Evolutionary conservation across 1,140 invertebrate species (phyloP).

Genomic region (Leptinotarsa defecta): DNA sequence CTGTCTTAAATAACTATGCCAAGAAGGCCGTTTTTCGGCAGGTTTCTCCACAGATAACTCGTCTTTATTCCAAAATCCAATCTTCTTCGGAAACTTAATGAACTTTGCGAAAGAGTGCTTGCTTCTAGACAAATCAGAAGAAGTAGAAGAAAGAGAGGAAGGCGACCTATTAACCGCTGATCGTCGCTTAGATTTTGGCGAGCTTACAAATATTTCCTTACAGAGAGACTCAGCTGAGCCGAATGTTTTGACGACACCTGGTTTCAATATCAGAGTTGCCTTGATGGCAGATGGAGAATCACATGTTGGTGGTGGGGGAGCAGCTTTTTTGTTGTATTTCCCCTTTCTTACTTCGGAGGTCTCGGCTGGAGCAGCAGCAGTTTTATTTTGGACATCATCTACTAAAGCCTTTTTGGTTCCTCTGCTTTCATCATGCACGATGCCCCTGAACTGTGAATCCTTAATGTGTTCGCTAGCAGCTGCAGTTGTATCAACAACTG

Average conservation of each 20-base stretch:
- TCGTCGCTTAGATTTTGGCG: conserved; percentile 47
- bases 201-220: conserved; percentile 47
- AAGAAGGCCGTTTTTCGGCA: conserved; percentile 20
- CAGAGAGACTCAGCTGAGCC: conserved; percentile 34
- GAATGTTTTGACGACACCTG: conserved; percentile 49
- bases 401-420: background rate
- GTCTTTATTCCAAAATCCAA: conserved; percentile 32
- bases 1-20: conserved; percentile 18
- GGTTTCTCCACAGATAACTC: conserved; percentile 1
- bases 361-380: background rate
- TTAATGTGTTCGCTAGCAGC: background rate
- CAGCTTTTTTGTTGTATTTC: conserved; percentile 53
- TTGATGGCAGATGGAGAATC: conserved; percentile 41
- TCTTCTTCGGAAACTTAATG: conserved; percentile 42
- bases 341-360: conserved; percentile 44
- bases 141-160: conserved; percentile 32
- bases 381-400: conserved; percentile 1
- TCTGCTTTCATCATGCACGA: background rate
- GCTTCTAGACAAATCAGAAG: conserved; percentile 18
- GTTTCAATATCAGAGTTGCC: conserved; percentile 52
- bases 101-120: conserved; percentile 38
- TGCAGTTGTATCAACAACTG: background rate
- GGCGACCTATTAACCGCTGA: conserved; percentile 24
- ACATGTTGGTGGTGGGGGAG: conserved; percentile 43
- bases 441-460: background rate